phyloP scores from a whole-genome alignment of 2,888 invertebrate species.

The Aphelenchoides bicaudatus region DNA sequence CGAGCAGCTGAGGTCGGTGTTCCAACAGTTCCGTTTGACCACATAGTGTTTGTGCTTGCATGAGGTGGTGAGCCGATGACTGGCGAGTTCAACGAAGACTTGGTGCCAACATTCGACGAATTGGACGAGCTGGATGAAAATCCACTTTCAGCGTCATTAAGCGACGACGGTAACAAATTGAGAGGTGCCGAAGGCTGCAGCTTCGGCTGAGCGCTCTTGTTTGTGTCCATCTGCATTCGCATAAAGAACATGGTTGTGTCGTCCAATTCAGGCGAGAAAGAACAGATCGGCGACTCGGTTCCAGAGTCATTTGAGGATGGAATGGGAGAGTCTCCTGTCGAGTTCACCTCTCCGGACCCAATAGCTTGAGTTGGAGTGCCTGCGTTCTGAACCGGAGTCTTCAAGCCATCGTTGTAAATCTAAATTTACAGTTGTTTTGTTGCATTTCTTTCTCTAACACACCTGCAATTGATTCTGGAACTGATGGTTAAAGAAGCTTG shows the following conservation, averaged over 20 bases:
- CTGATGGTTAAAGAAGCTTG: constrained; percentile 16
- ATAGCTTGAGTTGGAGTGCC: neutral
- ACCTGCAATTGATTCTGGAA: constrained; percentile 18
- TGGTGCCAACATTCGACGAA: constrained; percentile 1
- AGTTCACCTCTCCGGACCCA: constrained; percentile 22
- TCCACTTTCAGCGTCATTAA: constrained; percentile 14
- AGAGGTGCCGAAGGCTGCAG: neutral
- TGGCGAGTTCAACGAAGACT: constrained; percentile 12
- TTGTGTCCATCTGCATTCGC: neutral
- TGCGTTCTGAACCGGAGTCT: neutral
- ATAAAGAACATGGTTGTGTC: constrained; percentile 30
- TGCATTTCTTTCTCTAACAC: neutral
- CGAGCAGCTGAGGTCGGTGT: constrained; percentile 21
- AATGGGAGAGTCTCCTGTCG: constrained; percentile 46
- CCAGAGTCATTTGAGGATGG: constrained; percentile 46
- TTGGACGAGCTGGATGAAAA: constrained; percentile 15
- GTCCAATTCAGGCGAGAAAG: constrained; percentile 52
- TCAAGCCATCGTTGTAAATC: constrained; percentile 16
- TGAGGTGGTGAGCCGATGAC: constrained; percentile 11
- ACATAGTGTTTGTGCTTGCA: constrained; percentile 13
- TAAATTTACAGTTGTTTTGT: neutral
- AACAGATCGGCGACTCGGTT: constrained; percentile 50
- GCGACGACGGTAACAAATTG: constrained; percentile 1
- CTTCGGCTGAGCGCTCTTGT: neutral
- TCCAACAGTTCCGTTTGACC: constrained; percentile 6